Percentiles rank a stretch among this genome's conserved stretches.
These are phyloP conservation scores for Phaonia tiefii DNA, from an alignment of 2,888 invertebrate species.

Conservation along the genomic window DNA sequence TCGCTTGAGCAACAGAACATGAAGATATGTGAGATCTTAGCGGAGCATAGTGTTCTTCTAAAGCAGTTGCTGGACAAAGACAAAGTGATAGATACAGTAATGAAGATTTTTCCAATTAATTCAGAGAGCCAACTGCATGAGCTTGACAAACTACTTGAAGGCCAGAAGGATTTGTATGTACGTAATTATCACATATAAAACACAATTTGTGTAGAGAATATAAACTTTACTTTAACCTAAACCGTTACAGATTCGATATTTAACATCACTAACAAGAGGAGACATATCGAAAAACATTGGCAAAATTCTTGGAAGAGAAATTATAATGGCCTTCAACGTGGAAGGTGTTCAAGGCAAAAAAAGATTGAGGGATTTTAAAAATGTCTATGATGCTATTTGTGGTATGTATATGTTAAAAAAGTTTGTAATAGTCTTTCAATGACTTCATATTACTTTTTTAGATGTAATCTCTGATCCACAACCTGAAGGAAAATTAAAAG, in stretches of 20 bases:
- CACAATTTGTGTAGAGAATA: slow-evolving; percentile 15
- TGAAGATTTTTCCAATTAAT: slow-evolving; percentile 8
- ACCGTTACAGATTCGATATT: slow-evolving; percentile 32
- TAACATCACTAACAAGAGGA: slow-evolving; percentile 39
- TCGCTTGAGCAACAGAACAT: slow-evolving; percentile 18
- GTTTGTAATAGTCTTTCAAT: neutral
- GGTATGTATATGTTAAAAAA: neutral
- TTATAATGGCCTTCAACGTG: slow-evolving; percentile 26
- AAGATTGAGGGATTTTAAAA: slow-evolving; percentile 30
- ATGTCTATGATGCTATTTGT: slow-evolving; percentile 1
- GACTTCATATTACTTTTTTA: too few species aligned
- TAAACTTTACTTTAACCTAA: slow-evolving; percentile 27
- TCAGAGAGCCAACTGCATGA: slow-evolving; percentile 3
- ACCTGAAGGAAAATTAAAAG: slow-evolving; percentile 3
- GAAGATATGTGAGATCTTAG: slow-evolving; percentile 32
- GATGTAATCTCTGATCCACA: neutral
- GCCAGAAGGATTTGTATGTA: slow-evolving; percentile 45
- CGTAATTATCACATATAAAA: slow-evolving; percentile 46
- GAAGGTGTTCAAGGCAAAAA: slow-evolving; percentile 23
- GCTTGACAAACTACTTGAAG: slow-evolving; percentile 20
- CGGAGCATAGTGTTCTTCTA: slow-evolving; percentile 15
- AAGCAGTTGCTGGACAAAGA: neutral
- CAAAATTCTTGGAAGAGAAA: slow-evolving; percentile 26
- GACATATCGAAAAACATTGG: slow-evolving; percentile 37
- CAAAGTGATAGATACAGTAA: neutral